phyloP scores from a whole-genome alignment of 1,140 invertebrate genomes.

The Aphelinus certus region DNA sequence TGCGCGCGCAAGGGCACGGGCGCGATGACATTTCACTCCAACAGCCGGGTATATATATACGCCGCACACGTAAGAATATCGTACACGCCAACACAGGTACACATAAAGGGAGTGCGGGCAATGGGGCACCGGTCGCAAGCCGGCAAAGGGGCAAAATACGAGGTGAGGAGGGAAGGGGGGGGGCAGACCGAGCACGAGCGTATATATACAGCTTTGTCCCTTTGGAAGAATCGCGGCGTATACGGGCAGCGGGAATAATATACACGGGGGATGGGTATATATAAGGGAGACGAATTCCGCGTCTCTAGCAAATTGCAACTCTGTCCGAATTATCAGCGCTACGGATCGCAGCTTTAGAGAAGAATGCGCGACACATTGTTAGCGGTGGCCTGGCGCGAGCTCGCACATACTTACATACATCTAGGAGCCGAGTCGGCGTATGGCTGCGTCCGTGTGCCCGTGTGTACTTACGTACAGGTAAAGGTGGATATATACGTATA shows the following conservation, averaged over 20 bases:
- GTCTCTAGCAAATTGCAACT: conserved; percentile 58
- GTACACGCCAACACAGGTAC: neutral
- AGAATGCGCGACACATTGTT: conserved; percentile 45
- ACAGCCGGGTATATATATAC: neutral
- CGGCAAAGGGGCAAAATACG: neutral
- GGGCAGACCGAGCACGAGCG: neutral
- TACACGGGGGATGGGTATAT: conserved; percentile 31
- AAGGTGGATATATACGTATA: no score
- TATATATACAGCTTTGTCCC: neutral
- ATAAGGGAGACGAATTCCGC: conserved; percentile 40
- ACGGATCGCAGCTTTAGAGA: conserved; percentile 52
- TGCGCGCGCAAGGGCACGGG: no score
- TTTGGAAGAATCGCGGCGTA: neutral
- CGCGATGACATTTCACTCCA: no score
- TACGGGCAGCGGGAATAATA: conserved; percentile 17
- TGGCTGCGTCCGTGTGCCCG: no score
- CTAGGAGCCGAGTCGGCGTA: no score
- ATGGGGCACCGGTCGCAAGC: neutral
- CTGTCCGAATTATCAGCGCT: conserved; percentile 56
- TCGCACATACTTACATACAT: no score
- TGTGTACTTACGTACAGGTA: no score
- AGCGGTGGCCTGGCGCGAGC: no score
- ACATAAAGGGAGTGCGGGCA: neutral
- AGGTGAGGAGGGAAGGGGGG: conserved; percentile 6
- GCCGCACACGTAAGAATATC: neutral